A percentile compares a stretch with the other conserved stretches of the same genome.
phyloP scores from a whole-genome alignment of 2,113 vertebrate genomes.

The Oncorhynchus mykiss region DNA sequence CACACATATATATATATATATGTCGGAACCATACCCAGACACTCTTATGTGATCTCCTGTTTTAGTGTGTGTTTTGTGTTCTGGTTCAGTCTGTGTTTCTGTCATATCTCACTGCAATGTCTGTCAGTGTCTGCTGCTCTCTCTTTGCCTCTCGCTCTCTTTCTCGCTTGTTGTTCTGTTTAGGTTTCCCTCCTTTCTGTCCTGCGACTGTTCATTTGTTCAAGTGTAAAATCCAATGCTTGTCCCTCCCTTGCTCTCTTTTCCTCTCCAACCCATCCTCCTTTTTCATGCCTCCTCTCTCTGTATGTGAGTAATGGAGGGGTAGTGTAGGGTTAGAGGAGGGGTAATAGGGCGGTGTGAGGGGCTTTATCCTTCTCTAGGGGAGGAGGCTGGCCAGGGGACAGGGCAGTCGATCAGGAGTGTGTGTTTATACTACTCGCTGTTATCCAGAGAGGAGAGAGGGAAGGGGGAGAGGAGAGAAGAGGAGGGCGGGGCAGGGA shows the following conservation, averaged over 20 bases:
- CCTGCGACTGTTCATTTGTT: slow-evolving; percentile 42
- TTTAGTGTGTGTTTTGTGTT: slow-evolving; percentile 14
- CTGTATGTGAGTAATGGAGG: slow-evolving; percentile 15
- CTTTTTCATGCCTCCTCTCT: slow-evolving; percentile 1
- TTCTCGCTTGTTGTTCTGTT: slow-evolving; percentile 24
- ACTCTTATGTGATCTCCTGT: slow-evolving; percentile 7
- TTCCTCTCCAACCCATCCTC: neutral
- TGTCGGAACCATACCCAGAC: neutral
- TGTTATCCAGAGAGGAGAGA: slow-evolving; percentile 6
- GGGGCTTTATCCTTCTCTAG: neutral
- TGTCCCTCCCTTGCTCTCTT: slow-evolving; percentile 30
- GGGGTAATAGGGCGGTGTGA: neutral
- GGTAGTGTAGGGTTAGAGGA: slow-evolving; percentile 1
- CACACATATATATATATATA: neutral
- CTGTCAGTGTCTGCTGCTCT: neutral
- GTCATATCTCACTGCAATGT: neutral
- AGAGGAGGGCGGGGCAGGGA: neutral
- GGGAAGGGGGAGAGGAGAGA: neutral
- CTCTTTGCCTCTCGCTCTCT: slow-evolving; percentile 8
- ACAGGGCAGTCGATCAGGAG: neutral
- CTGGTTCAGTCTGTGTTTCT: neutral
- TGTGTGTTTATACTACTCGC: neutral
- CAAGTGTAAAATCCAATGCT: slow-evolving; percentile 24
- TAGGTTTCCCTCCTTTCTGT: slow-evolving; percentile 31
- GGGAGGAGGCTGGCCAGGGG: neutral